phyloP scores from a whole-genome alignment of 2,113 vertebrate species.

The Toxotes chatareus region DNA sequence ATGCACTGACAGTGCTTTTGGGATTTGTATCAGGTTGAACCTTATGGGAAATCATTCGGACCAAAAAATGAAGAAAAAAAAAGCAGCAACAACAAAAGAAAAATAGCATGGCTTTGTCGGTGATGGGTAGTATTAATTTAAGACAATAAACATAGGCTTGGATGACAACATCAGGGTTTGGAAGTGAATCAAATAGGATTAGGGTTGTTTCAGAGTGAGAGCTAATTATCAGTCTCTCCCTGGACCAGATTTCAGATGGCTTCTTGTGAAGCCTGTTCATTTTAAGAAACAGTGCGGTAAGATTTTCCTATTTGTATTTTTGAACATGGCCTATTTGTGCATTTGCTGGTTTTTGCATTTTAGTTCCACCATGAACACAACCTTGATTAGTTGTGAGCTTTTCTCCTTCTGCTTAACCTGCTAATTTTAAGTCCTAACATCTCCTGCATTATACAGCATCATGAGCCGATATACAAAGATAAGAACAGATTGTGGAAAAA shows the following conservation, averaged over 20 bases:
- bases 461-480: neutral
- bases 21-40: slow-evolving; percentile 34
- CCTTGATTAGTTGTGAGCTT: slow-evolving; percentile 44
- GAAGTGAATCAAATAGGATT: slow-evolving; percentile 46
- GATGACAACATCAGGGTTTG: slow-evolving; percentile 36
- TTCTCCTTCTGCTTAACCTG: slow-evolving; percentile 15
- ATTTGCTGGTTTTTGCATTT: slow-evolving; percentile 59
- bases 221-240: slow-evolving; percentile 46
- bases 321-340: slow-evolving; percentile 49
- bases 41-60: slow-evolving; percentile 32
- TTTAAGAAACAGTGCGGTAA: slow-evolving; percentile 7
- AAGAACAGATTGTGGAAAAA: slow-evolving; percentile 24
- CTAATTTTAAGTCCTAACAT: slow-evolving; percentile 16
- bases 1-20: slow-evolving; percentile 42
- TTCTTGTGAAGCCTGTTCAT: slow-evolving; percentile 49
- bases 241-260: slow-evolving; percentile 48
- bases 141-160: slow-evolving; percentile 27
- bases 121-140: slow-evolving; percentile 27
- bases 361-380: slow-evolving; percentile 46
- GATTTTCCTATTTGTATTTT: slow-evolving; percentile 46
- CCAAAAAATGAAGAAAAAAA: neutral
- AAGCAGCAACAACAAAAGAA: neutral
- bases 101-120: slow-evolving; percentile 6
- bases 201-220: slow-evolving; percentile 39
- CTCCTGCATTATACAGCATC: slow-evolving; percentile 7